phyloP scores from a whole-genome alignment of 2,113 vertebrate genomes.

The Phodopus roborovskii region DNA sequence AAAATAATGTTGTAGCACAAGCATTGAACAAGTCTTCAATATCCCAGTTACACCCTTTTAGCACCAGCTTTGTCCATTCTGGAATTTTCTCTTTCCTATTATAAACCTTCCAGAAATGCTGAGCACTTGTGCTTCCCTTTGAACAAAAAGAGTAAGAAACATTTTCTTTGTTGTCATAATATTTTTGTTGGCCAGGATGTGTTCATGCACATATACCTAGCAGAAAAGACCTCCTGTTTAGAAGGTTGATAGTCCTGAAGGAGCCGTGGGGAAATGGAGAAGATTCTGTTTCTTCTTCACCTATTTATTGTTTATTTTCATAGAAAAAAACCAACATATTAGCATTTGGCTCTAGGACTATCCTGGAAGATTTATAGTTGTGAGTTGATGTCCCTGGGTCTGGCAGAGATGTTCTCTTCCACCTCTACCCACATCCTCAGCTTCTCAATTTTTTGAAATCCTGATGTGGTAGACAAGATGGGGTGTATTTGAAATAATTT shows the following conservation, averaged over 20 bases:
- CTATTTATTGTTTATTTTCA: neutral
- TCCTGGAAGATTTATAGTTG: neutral
- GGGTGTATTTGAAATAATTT: conserved; percentile 35
- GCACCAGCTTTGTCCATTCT: neutral
- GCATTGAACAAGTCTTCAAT: neutral
- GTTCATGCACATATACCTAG: neutral
- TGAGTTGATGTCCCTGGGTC: too few relatives aligned
- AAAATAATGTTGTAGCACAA: neutral
- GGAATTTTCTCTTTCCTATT: neutral
- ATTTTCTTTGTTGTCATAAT: neutral
- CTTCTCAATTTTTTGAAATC: conserved; percentile 7
- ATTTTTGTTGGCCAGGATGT: neutral
- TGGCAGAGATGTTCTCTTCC: neutral
- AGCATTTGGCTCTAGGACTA: neutral
- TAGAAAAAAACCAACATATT: neutral
- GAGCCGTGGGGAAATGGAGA: neutral
- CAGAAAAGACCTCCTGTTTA: neutral
- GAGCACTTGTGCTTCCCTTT: neutral
- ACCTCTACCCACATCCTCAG: neutral
- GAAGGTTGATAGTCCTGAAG: neutral
- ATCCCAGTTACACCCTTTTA: neutral
- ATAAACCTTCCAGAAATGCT: neutral
- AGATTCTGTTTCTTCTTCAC: neutral
- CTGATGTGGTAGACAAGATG: conserved; percentile 27
- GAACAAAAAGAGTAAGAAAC: neutral